Evolutionary conservation across 2,113 vertebrate genomes (phyloP).

Genomic region (Hypanus sabinus): DNA sequence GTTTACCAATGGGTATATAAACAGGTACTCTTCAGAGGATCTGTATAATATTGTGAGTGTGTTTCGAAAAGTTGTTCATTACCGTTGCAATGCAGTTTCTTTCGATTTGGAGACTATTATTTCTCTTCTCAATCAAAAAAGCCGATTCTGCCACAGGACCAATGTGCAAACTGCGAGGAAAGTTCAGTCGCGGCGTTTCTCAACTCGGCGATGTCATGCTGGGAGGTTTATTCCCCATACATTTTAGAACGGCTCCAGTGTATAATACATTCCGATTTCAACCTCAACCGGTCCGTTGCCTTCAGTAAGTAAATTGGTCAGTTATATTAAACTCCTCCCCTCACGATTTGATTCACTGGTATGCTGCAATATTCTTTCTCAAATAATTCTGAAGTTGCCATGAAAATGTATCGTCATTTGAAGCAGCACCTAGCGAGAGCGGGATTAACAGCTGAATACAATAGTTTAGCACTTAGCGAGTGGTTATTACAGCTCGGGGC

Average conservation of each 20-base stretch:
- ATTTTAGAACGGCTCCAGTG: background rate
- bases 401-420: no score
- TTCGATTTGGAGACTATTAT: background rate
- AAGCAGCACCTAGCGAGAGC: no score
- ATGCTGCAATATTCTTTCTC: no score
- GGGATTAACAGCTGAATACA: no score
- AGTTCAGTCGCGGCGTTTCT: background rate
- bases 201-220: background rate
- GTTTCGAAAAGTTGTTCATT: background rate
- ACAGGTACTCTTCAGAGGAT: no score
- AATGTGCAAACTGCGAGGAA: background rate
- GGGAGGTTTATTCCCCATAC: conserved; percentile 1
- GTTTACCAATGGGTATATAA: no score
- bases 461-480: no score
- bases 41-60: background rate
- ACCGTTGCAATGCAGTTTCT: background rate
- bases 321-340: background rate
- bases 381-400: no score
- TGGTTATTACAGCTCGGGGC: no score
- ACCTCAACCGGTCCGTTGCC: background rate
- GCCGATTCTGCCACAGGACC: no score
- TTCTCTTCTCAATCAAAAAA: background rate
- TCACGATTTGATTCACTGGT: background rate
- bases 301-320: background rate
- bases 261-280: background rate